Base-by-base conservation (phyloP, 2,888 invertebrate species). In the Drosophila sordidula region DNA sequence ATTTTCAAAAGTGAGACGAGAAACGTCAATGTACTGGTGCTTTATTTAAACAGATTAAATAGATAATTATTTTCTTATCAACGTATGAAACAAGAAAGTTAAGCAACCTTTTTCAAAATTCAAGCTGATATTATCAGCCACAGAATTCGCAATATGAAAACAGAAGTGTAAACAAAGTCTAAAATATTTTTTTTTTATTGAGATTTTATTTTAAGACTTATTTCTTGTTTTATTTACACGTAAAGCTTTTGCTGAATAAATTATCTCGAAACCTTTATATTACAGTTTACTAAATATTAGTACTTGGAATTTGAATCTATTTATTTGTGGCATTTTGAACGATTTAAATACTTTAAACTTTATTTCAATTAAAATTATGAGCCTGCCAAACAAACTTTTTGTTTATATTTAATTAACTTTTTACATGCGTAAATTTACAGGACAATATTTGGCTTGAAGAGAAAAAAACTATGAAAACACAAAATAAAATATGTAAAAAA, bases 371-470 rank as follows among this genome's bases (percentile, higher is more conserved):
- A 12, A 18, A 14, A 12, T n/a, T 2, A 4, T 38, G 18, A 11
- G 12, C 8, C 8, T 3, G 34, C 11, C 11, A 26, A 41, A 50
- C 41, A 44, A 57, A 16, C 0, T 8, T 38, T 16, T 14, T 78
- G 81, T 79, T 82, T 70, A 49, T 62, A 22, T 78, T 75, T 68
- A 46, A 80, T 76, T 78, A 79, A 71, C 62, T 75, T 79, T 83
- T 62, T 68, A 47, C 46, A 22, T 32, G 25, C 25, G 29, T 44
- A 39, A 47, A 45, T 61, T 51, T 22, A 11, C 32, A 29, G 11
- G 0, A 42, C 36, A 34, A 55, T 50, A 51, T 58, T 46, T 51
- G 36, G 14, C 11, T 14, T 8, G 6, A 29, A 50, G 39, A 14
- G 18, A 25, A 14, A 44, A 44, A 12, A 47, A 32, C 18, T 32